phyloP scores from a whole-genome alignment of 2,888 invertebrate genomes.

The Gastrophysa polygoni region DNA sequence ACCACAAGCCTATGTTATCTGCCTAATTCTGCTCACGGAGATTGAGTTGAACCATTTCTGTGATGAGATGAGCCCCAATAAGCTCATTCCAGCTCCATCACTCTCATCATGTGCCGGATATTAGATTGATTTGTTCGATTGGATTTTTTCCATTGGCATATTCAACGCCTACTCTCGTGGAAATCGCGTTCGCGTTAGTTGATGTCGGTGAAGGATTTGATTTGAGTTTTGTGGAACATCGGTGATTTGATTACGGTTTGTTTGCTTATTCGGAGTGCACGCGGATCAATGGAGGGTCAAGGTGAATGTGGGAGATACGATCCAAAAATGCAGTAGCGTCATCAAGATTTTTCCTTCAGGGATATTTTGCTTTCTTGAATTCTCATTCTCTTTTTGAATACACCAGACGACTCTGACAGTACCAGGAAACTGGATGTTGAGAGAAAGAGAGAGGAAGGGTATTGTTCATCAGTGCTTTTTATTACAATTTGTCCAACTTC shows the following conservation, averaged over 20 bases:
- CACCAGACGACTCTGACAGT: too few species aligned
- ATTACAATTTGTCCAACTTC: too few species aligned
- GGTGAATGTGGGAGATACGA: too few species aligned
- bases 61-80: not conserved
- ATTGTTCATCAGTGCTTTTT: too few species aligned
- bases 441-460: too few species aligned
- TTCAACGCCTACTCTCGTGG: not conserved
- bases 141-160: not conserved
- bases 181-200: not conserved
- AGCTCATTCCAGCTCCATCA: not conserved
- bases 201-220: not conserved
- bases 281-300: too few species aligned
- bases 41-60: not conserved
- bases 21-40: not conserved
- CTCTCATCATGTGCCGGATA: not conserved
- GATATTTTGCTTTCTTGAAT: too few species aligned
- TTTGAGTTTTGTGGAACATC: not conserved
- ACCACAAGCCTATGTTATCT: not conserved
- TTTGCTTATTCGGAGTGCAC: not conserved
- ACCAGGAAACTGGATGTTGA: too few species aligned
- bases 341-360: too few species aligned
- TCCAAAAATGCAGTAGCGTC: too few species aligned
- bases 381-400: too few species aligned
- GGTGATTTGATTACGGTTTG: not conserved
- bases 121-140: not conserved